Conservation (phyloP, 2,888 invertebrate genomes). For the Lycaena phlaeas region DNA sequence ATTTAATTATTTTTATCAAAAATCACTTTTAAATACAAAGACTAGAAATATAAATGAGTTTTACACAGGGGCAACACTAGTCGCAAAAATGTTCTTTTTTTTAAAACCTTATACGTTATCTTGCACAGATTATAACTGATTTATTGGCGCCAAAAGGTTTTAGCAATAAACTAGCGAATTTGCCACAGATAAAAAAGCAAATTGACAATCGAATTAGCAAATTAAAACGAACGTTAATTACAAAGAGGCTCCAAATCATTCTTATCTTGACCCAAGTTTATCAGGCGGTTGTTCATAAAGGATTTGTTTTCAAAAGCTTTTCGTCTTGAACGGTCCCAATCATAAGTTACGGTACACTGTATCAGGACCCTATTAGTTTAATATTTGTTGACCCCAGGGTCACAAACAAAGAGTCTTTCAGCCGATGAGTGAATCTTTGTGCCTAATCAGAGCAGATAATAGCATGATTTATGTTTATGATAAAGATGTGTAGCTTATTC, state of each 20-base stretch:
- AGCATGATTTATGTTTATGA: slow-evolving; percentile 56
- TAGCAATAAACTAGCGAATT: background rate
- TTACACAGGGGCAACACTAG: no score
- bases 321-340: background rate
- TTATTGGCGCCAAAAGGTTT: no score
- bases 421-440: slow-evolving; percentile 39
- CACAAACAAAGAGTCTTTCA: slow-evolving; percentile 34
- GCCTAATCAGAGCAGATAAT: slow-evolving; percentile 48
- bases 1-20: no score
- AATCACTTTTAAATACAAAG: no score
- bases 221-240: background rate
- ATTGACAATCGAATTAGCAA: background rate
- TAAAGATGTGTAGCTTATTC: slow-evolving; percentile 34
- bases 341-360: background rate
- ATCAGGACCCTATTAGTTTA: slow-evolving; percentile 23
- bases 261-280: slow-evolving; percentile 6
- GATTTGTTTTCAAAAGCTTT: slow-evolving; percentile 7
- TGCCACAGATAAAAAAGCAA: no score
- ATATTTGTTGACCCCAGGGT: slow-evolving; percentile 45
- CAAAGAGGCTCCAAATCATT: background rate
- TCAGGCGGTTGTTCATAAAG: slow-evolving; percentile 1
- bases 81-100: no score
- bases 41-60: no score
- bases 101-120: no score
- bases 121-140: no score